These are phyloP conservation scores for Bombus fervidus DNA, from an alignment of 1,140 invertebrate genomes.

Conservation along the genomic window DNA sequence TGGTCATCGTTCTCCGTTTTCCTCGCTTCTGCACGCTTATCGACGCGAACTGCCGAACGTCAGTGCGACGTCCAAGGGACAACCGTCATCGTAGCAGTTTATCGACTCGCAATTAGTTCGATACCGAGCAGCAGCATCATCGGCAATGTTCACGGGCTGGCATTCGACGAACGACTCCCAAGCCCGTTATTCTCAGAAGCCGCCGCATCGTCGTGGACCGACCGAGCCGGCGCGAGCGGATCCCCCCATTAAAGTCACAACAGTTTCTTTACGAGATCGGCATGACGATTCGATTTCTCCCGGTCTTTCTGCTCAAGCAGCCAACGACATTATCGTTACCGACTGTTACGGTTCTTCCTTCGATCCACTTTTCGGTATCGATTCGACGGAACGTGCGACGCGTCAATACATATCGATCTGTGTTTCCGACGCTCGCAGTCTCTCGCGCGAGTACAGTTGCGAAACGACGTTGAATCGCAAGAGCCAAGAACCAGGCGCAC, in stretches of 20 bases:
- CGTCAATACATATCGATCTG: no score
- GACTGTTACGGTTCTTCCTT: not conserved
- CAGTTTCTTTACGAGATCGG: conserved; percentile 50
- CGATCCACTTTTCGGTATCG: not conserved
- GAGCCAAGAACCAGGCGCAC: not conserved
- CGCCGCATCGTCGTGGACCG: conserved; percentile 61
- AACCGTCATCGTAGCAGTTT: conserved; percentile 21
- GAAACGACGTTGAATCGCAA: not conserved
- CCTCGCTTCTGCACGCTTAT: no score
- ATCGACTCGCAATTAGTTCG: conserved; percentile 1
- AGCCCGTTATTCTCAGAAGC: conserved; percentile 64
- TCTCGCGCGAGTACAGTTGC: no score
- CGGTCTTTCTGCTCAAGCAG: conserved; percentile 11
- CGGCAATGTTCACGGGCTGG: conserved; percentile 5
- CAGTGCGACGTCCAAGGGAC: conserved; percentile 6
- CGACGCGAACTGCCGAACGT: not conserved
- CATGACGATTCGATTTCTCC: conserved; percentile 32
- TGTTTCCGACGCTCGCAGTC: no score
- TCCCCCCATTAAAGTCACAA: conserved; percentile 53
- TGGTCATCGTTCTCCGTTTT: not conserved
- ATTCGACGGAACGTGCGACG: no score
- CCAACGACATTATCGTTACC: not conserved
- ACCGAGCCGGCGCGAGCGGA: conserved; percentile 61
- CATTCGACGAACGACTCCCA: conserved; percentile 29
- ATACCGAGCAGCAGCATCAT: not conserved